Base-by-base conservation (phyloP, 2,113 vertebrate genomes). In the Cygnus atratus region DNA sequence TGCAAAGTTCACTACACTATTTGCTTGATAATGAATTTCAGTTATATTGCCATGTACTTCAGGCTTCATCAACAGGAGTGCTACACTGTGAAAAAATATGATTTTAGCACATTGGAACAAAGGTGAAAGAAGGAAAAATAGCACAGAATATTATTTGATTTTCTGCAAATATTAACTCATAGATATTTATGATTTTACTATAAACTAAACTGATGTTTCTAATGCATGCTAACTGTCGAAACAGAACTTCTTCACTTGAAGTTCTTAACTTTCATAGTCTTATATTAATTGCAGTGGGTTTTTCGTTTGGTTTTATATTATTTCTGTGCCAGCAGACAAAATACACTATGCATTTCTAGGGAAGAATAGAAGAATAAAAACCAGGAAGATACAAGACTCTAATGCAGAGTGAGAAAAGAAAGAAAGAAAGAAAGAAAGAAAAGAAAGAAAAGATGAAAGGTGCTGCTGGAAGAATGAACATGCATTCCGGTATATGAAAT, bases 11-110 rank as follows among this genome's bases (percentile, higher is more conserved):
- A 78, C 94, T 92, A 89, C 95, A 83, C 84, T 89, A 96, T 98
- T 98, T 97, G 93, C 97, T 97, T 95, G 96, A 97, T 97, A 98
- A 98, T 98, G 97, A 98, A 97, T 98, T 97, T 96, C 79, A 92
- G 81, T 97, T 96, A 59, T 93, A 97, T 97, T 97, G 90, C 96
- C 93, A 86, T 94, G 82, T 93, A 94, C 96, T 98, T 97, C 96
- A 96, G 96, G 95, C 89, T 98, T 97, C 96, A 97, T 97, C 97
- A 98, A 93, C 92, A 87, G 91, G 95, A 96, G 84, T 90, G 96
- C 93, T 97, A 95, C 76, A 84, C 87, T 87, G 89, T 79, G 93
- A 92, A 97, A 95, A 98, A 78, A 26, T 54, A 97, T 71, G 46
- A 96, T 97, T 98, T 98, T 97, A 97, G 96, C 90, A 94, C 73